phyloP scores from a whole-genome alignment of 2,888 invertebrate species.

The Cosmia pyralina region DNA sequence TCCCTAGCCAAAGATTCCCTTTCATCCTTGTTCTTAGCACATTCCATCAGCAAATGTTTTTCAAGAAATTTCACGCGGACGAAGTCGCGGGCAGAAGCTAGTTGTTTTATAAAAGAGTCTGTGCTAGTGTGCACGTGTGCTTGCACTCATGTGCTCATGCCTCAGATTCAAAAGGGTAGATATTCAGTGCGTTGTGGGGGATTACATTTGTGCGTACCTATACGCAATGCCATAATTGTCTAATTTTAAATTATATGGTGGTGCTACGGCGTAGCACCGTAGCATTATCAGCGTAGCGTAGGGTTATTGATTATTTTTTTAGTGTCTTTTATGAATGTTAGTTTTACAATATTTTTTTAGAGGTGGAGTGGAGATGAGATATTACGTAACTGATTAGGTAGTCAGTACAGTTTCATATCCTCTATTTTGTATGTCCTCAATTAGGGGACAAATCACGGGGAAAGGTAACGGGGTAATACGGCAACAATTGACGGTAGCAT shows the following conservation, averaged over 20 bases:
- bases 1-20: too few relatives aligned
- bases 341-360: background rate
- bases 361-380: too few relatives aligned
- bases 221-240: background rate
- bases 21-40: too few relatives aligned
- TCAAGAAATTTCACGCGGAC: too few relatives aligned
- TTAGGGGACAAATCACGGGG: background rate
- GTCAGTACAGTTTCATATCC: background rate
- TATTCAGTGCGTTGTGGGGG: background rate
- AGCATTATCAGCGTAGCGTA: constrained; percentile 1
- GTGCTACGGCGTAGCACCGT: constrained; percentile 24
- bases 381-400: too few relatives aligned
- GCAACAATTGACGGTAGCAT: too few relatives aligned
- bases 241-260: background rate
- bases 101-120: background rate
- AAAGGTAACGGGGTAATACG: background rate
- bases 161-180: background rate
- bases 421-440: background rate
- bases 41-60: too few relatives aligned
- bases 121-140: too few relatives aligned
- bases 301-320: background rate
- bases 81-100: too few relatives aligned
- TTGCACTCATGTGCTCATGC: background rate
- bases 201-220: background rate
- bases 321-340: background rate